These are phyloP conservation scores for Ptilorrhoa leucosticta DNA, from an alignment of 2,113 vertebrate species.

Conservation along the genomic window DNA sequence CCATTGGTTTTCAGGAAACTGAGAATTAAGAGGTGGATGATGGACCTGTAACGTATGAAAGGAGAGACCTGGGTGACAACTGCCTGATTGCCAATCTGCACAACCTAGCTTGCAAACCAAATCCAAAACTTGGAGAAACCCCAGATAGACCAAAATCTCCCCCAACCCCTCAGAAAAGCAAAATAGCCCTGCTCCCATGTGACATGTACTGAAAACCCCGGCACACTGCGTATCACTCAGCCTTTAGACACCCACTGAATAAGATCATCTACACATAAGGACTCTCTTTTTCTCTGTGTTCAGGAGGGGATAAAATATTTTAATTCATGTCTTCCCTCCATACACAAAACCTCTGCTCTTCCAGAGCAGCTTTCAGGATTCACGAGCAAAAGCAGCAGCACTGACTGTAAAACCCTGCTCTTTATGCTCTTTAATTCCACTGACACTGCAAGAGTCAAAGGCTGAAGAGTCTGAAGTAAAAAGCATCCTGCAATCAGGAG, in stretches of 20 bases:
- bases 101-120: not conserved
- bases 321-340: not conserved
- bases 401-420: not conserved
- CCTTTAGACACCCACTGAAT: not conserved
- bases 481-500: not conserved
- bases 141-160: not conserved
- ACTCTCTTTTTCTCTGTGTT: not conserved
- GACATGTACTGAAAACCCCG: not conserved
- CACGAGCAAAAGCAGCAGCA: not conserved
- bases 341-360: constrained; percentile 7
- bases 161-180: not conserved
- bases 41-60: not conserved
- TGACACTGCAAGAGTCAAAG: not conserved
- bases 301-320: not conserved
- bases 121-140: not conserved
- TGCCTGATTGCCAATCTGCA: not conserved
- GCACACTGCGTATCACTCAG: not conserved
- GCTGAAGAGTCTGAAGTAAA: constrained; percentile 7
- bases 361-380: not conserved
- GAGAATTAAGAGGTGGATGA: not conserved
- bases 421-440: constrained; percentile 27
- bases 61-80: not conserved
- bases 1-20: not conserved
- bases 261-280: constrained; percentile 11
- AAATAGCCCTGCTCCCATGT: not conserved